Base-by-base conservation (phyloP, 2,797 vertebrate genomes). In the Agapornis canus region DNA sequence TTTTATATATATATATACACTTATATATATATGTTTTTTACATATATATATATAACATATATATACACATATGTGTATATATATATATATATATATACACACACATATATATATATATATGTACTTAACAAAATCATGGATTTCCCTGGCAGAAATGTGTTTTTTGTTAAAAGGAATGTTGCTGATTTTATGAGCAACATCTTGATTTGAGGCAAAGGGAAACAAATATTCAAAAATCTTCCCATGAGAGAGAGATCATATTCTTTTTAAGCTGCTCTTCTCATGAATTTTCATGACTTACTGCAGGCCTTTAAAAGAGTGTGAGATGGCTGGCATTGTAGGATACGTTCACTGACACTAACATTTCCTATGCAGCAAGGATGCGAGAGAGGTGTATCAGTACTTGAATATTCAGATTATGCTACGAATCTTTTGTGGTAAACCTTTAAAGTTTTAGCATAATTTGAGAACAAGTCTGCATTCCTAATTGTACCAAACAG, bases 241-340 rank as follows among this genome's bases (percentile, higher is more conserved):
- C 40, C 23, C 25, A 10, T 42, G 40, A 69, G 61, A 64, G 26
- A 47, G 12, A 54, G 22, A 70, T 48, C 18, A 14, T 5, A 32
- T 43, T 56, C n/a, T 63, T 56, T 86, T 80, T 37, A 70, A 81
- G 76, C 27, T 54, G 13, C 23, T 87, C 18, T 85, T 26, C n/a
- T 82, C 61, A 59, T 82, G 51, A 89, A 93, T 91, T 87, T 82
- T 87, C 65, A 69, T 59, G 22, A 57, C 35, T 95, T 85, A 59
- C 49, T 72, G 51, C n/a, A 80, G 57, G 59, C 49, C 32, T 91
- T 85, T 76, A 91, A 86, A 32, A 57, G 18, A 39, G 13, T 48
- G 64, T 85, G 84, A 78, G 65, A 82, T 92, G 72, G 61, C 57
- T 94, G 84, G 25, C 71, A 78, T 59, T 83, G 76, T 57, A 94